A percentile compares a stretch with the other conserved stretches of the same genome.
phyloP scores from a whole-genome alignment of 2,797 vertebrate species.

The Phrynocephalus forsythii region DNA sequence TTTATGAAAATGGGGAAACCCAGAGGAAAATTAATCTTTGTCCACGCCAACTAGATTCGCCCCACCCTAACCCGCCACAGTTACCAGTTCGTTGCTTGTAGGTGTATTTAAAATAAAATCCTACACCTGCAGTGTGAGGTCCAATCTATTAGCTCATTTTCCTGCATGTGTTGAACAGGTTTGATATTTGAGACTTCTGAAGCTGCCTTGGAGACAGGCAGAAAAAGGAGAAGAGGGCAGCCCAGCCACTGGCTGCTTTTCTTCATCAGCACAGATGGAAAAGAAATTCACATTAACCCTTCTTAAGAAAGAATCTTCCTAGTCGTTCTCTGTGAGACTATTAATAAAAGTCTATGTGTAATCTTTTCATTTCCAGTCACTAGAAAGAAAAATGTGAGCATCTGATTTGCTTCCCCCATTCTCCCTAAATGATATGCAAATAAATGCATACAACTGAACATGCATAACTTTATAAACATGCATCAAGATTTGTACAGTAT shows the following conservation, averaged over 20 bases:
- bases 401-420: not conserved
- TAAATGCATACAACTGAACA: not conserved
- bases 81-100: not conserved
- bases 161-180: not conserved
- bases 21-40: not conserved
- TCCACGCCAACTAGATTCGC: not conserved
- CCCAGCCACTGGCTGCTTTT: not conserved
- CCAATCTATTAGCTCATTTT: not conserved
- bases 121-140: not conserved
- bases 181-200: not conserved
- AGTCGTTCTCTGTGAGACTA: not conserved
- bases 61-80: not conserved
- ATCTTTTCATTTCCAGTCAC: not conserved
- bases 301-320: not conserved
- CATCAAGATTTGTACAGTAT: not conserved
- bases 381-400: not conserved
- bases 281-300: not conserved
- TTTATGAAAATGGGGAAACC: slow-evolving; percentile 34
- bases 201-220: not conserved
- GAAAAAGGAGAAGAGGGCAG: not conserved
- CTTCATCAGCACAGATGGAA: not conserved
- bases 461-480: not conserved
- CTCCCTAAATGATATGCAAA: not conserved
- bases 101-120: not conserved
- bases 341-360: not conserved